Evolutionary conservation across 2,797 vertebrate species (phyloP), one percentile per base, ranked within the genome.

Genomic region (Phoebastria nigripes): DNA sequence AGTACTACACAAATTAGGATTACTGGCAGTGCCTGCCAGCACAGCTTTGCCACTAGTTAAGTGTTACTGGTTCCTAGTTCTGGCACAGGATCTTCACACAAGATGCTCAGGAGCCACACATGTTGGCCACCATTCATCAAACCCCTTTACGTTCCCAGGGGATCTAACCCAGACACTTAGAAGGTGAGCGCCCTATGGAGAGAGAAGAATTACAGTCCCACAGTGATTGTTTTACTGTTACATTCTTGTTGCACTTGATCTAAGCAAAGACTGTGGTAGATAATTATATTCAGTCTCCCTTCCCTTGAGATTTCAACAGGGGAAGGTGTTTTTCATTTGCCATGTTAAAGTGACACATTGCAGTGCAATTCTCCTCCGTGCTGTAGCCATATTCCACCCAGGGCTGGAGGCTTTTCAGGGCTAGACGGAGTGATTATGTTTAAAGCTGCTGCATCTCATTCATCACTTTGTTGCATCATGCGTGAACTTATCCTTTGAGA

Each of bases 401-500:
- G 89, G 70, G 79, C 87, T 91, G 72, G 79, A 96, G 85, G 89
- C 65, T 90, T 94, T 89, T 87, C 76, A 37, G 82, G 62, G 70
- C 87, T 95, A 96, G 92, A 92, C 79, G 72, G 92, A 96, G 62
- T 93, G 89, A 97, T 97, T 97, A 77, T 66, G 92, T 94, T 92
- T 95, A 51, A 92, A 94, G 82, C 90, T 96, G 90, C 72, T 95
- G 87, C 76, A 89, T 96, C 90, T 96, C 89, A 81, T 95, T 97
- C 94, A 93, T 96, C 93, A 94, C 44, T 95, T 96, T 92, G 94
- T 93, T 93, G 91, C 90, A 88, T 92, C 93, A 93, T 85, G 93
- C 70, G 41, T 95, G 79, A 95, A 96, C 56, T 87, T 87, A 82
- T 74, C 83, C 89, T 95, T 89, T 76, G 89, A 94, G 84, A 92